A percentile compares a stretch with the other conserved stretches of the same genome.
These are phyloP conservation scores for Centropus bengalensis DNA, from an alignment of 2,113 vertebrate genomes.

Conservation along the genomic window DNA sequence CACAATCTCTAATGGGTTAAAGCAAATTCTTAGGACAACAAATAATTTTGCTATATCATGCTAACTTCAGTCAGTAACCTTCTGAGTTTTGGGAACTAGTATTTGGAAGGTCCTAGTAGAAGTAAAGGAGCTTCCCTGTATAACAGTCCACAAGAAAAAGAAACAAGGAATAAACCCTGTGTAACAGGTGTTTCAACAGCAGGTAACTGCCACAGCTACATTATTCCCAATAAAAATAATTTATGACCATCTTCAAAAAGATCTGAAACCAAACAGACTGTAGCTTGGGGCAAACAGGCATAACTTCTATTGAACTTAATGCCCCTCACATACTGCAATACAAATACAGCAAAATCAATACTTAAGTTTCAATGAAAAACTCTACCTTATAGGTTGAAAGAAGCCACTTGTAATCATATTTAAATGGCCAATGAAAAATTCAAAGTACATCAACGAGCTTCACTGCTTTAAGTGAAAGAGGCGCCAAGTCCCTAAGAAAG, in stretches of 20 bases:
- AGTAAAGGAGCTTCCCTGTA: not conserved
- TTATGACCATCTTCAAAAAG: not conserved
- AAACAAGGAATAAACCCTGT: not conserved
- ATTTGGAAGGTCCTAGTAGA: not conserved
- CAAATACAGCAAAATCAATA: not conserved
- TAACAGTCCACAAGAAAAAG: not conserved
- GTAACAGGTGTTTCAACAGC: not conserved
- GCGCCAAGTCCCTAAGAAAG: not conserved
- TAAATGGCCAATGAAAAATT: not conserved
- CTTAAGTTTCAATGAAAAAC: not conserved
- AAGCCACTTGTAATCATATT: not conserved
- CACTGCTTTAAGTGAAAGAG: not conserved
- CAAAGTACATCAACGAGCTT: not conserved
- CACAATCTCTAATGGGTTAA: not conserved
- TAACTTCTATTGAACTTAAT: not conserved
- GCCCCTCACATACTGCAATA: not conserved
- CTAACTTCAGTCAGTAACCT: not conserved
- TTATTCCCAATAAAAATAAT: not conserved
- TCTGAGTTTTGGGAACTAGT: not conserved
- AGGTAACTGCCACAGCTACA: not conserved
- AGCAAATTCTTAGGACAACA: not conserved
- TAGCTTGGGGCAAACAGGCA: not conserved
- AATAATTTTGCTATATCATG: not conserved
- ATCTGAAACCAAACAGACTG: not conserved
- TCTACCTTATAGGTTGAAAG: not conserved